Conservation (phyloP, 2,888 invertebrate species). For the Eristalis pertinax region DNA sequence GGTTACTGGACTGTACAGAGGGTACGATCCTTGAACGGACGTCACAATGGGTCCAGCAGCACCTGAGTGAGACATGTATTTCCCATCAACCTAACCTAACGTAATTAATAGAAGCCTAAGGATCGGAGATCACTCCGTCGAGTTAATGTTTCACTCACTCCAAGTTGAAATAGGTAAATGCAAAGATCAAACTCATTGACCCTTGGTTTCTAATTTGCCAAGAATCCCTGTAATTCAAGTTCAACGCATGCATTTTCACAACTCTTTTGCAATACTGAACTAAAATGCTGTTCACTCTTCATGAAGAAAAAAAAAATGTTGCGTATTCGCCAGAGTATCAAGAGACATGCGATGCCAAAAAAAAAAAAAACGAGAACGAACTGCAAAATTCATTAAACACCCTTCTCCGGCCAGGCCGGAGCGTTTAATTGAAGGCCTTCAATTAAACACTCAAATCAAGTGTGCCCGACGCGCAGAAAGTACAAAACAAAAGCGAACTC, state of each 20-base stretch:
- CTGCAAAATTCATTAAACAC: conserved; percentile 15
- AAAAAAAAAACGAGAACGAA: not conserved
- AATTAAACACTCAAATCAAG: conserved; percentile 1
- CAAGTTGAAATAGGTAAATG: no score
- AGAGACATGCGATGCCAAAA: not conserved
- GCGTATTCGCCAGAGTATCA: conserved; percentile 23
- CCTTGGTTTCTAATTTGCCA: no score
- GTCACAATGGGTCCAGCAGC: no score
- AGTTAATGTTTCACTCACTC: no score
- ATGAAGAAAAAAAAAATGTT: not conserved
- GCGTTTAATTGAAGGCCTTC: conserved; percentile 7
- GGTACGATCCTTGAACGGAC: no score
- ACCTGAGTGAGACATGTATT: no score
- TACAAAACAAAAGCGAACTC: conserved; percentile 15
- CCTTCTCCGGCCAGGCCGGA: not conserved
- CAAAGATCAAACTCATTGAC: no score
- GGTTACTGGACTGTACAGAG: no score
- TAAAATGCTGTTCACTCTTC: not conserved
- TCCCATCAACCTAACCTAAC: no score
- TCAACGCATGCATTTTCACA: not conserved
- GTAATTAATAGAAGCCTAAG: no score
- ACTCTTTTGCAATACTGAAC: not conserved
- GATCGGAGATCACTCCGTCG: no score
- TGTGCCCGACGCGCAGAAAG: conserved; percentile 2
- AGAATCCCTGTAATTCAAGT: no score